Conservation (phyloP, 2,888 invertebrate genomes). For the Xestoiulus laeticollis region DNA sequence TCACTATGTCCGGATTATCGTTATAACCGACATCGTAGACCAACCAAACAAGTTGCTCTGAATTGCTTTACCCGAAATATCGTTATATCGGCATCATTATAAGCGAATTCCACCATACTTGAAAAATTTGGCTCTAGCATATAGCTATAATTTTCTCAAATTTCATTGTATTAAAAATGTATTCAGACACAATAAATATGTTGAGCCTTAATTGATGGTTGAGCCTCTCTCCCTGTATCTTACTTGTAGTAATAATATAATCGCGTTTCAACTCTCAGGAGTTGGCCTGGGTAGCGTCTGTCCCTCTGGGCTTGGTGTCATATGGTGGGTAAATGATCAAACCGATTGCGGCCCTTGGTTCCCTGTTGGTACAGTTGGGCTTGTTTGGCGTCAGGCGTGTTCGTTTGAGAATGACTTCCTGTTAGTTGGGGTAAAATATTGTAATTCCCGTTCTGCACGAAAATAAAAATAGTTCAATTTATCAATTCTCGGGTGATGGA, state of each 20-base stretch:
- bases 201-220: not conserved
- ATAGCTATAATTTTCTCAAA: no score
- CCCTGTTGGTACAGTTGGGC: conserved; percentile 60
- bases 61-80: no score
- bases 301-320: conserved; percentile 65
- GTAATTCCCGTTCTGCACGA: conserved; percentile 52
- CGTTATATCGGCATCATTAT: no score
- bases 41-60: no score
- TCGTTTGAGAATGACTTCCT: conserved; percentile 47
- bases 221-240: not conserved
- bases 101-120: no score
- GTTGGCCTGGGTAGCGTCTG: conserved; percentile 11
- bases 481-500: no score
- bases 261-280: conserved; percentile 48
- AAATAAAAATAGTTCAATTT: not conserved
- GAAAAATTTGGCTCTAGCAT: no score
- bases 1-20: no score
- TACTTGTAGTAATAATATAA: conserved; percentile 51
- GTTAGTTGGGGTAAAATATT: conserved; percentile 53
- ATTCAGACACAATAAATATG: not conserved
- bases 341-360: conserved; percentile 59
- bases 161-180: no score
- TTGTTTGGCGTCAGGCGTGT: conserved; percentile 57
- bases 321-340: conserved; percentile 73
- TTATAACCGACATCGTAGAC: no score